Percentiles rank a stretch among this genome's conserved stretches.
Evolutionary conservation across 2,797 vertebrate genomes (phyloP).

Genomic region (Hypotaenidia philippensis): DNA sequence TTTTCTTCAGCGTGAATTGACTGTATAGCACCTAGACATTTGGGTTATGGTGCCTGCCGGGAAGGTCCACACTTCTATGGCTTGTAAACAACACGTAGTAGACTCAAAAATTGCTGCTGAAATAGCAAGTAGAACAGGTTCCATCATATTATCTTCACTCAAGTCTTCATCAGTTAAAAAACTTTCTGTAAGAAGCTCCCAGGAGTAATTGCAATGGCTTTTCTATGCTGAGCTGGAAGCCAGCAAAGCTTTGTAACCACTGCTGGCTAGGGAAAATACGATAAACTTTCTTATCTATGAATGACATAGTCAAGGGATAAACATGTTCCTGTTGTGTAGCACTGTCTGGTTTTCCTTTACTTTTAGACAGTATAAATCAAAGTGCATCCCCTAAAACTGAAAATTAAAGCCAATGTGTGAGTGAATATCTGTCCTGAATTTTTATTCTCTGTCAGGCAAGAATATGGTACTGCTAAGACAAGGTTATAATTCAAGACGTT

Average conservation of each 20-base stretch:
- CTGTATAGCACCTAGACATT: background rate
- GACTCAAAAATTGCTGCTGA: background rate
- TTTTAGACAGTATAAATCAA: background rate
- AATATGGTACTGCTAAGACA: background rate
- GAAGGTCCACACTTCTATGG: background rate
- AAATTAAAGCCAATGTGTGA: background rate
- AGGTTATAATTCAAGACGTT: background rate
- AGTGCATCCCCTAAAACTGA: background rate
- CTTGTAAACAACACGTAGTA: background rate
- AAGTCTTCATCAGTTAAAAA: background rate
- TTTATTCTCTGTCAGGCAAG: background rate
- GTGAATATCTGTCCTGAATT: background rate
- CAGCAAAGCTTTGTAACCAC: background rate
- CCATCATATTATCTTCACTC: background rate
- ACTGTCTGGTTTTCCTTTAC: background rate
- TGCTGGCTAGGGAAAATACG: background rate
- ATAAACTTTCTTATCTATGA: background rate
- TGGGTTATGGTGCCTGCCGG: background rate
- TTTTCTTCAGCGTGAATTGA: background rate
- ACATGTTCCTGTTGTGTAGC: background rate
- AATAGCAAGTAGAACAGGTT: background rate
- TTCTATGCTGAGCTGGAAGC: background rate
- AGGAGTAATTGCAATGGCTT: background rate
- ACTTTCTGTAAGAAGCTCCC: background rate
- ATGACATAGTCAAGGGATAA: background rate